These are phyloP conservation scores for Phymastichus coffea DNA, from an alignment of 1,140 invertebrate genomes.

Conservation along the genomic window DNA sequence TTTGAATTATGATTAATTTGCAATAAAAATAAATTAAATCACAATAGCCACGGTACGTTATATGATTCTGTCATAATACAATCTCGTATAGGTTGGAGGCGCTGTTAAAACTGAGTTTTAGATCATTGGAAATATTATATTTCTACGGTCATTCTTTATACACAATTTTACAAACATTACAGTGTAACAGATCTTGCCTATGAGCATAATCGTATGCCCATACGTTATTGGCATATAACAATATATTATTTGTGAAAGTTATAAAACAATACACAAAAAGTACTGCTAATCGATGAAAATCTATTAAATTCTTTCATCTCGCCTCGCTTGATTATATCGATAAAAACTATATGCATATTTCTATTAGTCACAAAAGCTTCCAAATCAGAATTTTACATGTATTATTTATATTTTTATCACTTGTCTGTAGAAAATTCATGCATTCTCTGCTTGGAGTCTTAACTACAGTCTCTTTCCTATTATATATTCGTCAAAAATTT, in stretches of 20 bases:
- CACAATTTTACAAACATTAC: slow-evolving; percentile 30
- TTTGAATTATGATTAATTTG: no score
- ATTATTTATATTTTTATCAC: slow-evolving; percentile 16
- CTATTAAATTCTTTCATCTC: slow-evolving; percentile 4
- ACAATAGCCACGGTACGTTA: slow-evolving; percentile 19
- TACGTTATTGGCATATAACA: slow-evolving; percentile 20
- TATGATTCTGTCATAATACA: slow-evolving; percentile 7
- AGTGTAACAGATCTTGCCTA: slow-evolving; percentile 27
- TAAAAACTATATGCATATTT: slow-evolving; percentile 11
- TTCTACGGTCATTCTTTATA: slow-evolving; percentile 25
- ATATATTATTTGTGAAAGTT: slow-evolving; percentile 27
- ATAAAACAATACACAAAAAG: slow-evolving; percentile 26
- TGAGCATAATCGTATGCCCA: slow-evolving; percentile 11
- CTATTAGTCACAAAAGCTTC: slow-evolving; percentile 22
- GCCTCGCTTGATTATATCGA: neutral
- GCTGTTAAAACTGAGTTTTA: slow-evolving; percentile 16
- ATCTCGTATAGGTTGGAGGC: slow-evolving; percentile 13
- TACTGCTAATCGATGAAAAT: slow-evolving; percentile 18
- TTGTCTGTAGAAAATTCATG: slow-evolving; percentile 11
- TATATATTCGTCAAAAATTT: neutral
- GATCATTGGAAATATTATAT: slow-evolving; percentile 25
- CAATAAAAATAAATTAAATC: slow-evolving; percentile 28
- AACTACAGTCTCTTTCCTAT: slow-evolving; percentile 1
- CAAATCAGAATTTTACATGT: slow-evolving; percentile 12
- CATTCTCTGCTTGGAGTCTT: neutral